phyloP scores from a whole-genome alignment of 2,888 invertebrate species.

The Ichneumoninae sp. region DNA sequence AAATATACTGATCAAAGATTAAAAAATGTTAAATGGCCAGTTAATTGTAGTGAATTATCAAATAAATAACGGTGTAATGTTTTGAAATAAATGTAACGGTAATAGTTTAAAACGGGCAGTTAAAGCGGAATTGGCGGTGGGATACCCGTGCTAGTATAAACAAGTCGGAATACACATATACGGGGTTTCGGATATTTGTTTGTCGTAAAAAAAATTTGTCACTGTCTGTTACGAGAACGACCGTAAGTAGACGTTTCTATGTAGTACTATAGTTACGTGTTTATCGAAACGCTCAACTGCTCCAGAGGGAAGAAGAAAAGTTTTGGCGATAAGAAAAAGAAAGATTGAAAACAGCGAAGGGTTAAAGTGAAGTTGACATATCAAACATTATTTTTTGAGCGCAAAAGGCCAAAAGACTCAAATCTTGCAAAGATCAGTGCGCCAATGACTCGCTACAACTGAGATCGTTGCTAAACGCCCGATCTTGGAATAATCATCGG shows the following conservation, averaged over 20 bases:
- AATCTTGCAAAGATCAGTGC: conserved; percentile 30
- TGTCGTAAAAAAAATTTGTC: conserved; percentile 13
- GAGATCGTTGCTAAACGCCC: conserved; percentile 26
- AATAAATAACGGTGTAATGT: conserved; percentile 18
- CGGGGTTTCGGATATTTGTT: not conserved
- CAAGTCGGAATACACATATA: conserved; percentile 47
- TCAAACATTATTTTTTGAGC: conserved; percentile 44
- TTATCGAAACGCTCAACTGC: conserved; percentile 12
- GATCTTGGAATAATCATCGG: conserved; percentile 18
- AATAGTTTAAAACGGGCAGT: conserved; percentile 26
- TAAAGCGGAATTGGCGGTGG: conserved; percentile 7
- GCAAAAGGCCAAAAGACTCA: conserved; percentile 8
- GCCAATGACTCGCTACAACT: not conserved
- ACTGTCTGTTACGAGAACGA: conserved; percentile 23
- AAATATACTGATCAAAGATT: conserved; percentile 18
- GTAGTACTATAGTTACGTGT: conserved; percentile 30
- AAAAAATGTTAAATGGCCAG: conserved; percentile 16
- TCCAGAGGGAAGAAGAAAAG: not conserved
- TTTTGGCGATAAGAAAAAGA: conserved; percentile 1
- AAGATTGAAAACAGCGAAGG: conserved; percentile 19
- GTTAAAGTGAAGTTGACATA: conserved; percentile 61
- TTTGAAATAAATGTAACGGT: conserved; percentile 13
- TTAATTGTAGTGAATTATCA: conserved; percentile 41
- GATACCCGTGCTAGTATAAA: conserved; percentile 30
- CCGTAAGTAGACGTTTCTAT: conserved; percentile 37